Percentiles rank a stretch among this genome's conserved stretches.
phyloP scores from a whole-genome alignment of 2,797 vertebrate species.

The Poecilia wingei region DNA sequence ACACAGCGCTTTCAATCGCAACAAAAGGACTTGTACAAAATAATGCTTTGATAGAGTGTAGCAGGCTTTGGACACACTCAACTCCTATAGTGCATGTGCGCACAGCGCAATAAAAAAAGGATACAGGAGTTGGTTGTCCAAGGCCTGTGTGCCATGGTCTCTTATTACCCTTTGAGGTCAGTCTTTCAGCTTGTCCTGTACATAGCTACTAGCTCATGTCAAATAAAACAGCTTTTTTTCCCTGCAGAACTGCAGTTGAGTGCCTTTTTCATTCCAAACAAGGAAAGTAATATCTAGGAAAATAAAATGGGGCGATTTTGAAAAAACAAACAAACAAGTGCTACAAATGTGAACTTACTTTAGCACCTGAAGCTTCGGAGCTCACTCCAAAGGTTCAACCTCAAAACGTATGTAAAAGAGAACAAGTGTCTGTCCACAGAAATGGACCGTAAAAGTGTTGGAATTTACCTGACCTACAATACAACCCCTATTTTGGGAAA shows the following conservation, averaged over 20 bases:
- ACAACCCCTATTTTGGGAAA: constrained; percentile 43
- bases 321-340: constrained; percentile 14
- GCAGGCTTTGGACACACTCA: constrained; percentile 62
- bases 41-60: constrained; percentile 76
- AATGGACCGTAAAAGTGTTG: constrained; percentile 61
- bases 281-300: constrained; percentile 17
- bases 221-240: constrained; percentile 58
- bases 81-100: constrained; percentile 86
- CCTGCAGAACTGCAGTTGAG: constrained; percentile 78
- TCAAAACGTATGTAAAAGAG: constrained; percentile 40
- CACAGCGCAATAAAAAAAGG: constrained; percentile 82
- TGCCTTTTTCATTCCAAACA: constrained; percentile 61
- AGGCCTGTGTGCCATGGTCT: constrained; percentile 74
- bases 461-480: constrained; percentile 44
- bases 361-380: constrained; percentile 66
- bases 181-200: constrained; percentile 64
- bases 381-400: constrained; percentile 38
- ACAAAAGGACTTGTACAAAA: constrained; percentile 72
- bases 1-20: constrained; percentile 71
- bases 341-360: constrained; percentile 69
- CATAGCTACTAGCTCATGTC: constrained; percentile 63
- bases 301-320: constrained; percentile 25
- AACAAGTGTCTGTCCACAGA: constrained; percentile 62
- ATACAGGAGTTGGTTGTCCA: constrained; percentile 74
- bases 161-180: constrained; percentile 71